These are phyloP conservation scores for Scotopteryx bipunctaria DNA, from an alignment of 2,888 invertebrate genomes.

Conservation along the genomic window DNA sequence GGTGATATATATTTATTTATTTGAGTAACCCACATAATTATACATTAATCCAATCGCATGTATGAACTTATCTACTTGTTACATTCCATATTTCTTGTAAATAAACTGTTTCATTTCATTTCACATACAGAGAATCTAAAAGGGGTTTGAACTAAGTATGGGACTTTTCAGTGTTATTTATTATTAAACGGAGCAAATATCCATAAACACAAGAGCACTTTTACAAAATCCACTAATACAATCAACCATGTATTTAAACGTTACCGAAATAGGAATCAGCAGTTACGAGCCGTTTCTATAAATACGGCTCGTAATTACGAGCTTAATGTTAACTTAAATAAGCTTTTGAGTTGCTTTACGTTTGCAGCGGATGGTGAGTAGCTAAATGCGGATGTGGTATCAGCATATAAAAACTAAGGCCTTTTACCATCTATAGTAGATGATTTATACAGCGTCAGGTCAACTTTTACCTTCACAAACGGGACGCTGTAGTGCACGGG, in stretches of 20 bases:
- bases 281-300: constrained; percentile 44
- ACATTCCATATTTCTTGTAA: too few species aligned
- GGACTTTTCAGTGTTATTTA: too few species aligned
- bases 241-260: constrained; percentile 17
- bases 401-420: not conserved
- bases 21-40: too few species aligned
- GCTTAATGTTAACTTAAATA: constrained; percentile 58
- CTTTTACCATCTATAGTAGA: not conserved
- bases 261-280: constrained; percentile 47
- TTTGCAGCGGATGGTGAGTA: constrained; percentile 43
- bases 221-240: not conserved
- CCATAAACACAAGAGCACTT: not conserved
- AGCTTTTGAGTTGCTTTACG: constrained; percentile 57
- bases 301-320: constrained; percentile 53
- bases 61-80: too few species aligned
- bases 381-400: constrained; percentile 31
- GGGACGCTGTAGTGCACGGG: too few species aligned
- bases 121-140: too few species aligned
- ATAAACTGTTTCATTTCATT: too few species aligned
- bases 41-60: too few species aligned
- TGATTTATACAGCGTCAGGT: too few species aligned
- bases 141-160: too few species aligned
- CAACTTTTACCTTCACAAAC: too few species aligned
- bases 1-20: too few species aligned
- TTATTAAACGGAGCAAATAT: not conserved